Base-by-base conservation (phyloP, 2,113 vertebrate species). In the Psammodynastes pulverulentus region DNA sequence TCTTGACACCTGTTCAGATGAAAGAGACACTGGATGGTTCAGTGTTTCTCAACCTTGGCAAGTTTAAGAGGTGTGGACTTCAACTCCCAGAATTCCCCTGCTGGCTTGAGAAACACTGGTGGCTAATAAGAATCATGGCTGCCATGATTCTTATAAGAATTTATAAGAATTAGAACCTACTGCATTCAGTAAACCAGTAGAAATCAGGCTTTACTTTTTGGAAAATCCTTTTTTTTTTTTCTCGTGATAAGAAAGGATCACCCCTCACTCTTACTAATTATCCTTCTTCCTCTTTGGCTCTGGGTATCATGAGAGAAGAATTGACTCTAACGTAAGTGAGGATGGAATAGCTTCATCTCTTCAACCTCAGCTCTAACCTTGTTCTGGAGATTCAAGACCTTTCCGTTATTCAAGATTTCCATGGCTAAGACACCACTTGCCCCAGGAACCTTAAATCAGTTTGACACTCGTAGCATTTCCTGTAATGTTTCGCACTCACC, bases 401-500 rank as follows among this genome's bases (percentile, higher is more conserved):
- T 56, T 39, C 24, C n/a, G 17, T 56, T 15, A 54, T 34, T 67
- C 49, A 17, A 23, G 17, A 91, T 24, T 2, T 56, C 62, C 62
- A 51, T 5, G 54, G 52, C 56, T 9, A 24, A 23, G n/a, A 43
- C 45, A 48, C 86, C 9, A 5, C 84, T 90, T 94, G 26, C 52
- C 92, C 93, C 39, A 9, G 58, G 17, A 67, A 67, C 15, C 43
- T 84, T 7, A 23, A 23, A 51, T 84, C 4, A 26, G 24, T 46
- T 91, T 88, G 86, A 89, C 92, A 93, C 95, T 93, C 84, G 91
- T 92, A 85, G 51, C 93, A 93, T 96, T 96, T 95, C 91, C 90
- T 96, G 94, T 96, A 97, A 95, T 96, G 95, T 45, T 93, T 94
- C 96, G 84, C 94, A 39, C 85, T 34, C 7, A 29, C 43, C 24